A percentile compares a stretch with the other conserved stretches of the same genome.
phyloP scores from a whole-genome alignment of 2,888 invertebrate species.

The Zygogramma bicolorata region DNA sequence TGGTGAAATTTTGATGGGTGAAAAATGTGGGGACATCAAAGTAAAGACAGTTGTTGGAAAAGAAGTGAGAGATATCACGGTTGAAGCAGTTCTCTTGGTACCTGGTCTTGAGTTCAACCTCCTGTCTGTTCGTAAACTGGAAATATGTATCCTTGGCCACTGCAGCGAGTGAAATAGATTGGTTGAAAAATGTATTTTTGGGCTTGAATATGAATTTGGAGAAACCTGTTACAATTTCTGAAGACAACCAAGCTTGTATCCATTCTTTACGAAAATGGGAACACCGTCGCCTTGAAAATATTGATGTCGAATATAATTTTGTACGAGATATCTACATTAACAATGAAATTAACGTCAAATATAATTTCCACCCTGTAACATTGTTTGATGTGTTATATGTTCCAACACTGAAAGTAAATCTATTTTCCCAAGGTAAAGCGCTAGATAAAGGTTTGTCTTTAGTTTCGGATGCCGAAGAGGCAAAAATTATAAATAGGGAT shows the following conservation, averaged over 20 bases:
- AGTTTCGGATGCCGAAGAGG: slow-evolving; percentile 34
- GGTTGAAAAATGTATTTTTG: too few relatives aligned
- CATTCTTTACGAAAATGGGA: too few relatives aligned
- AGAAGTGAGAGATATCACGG: neutral
- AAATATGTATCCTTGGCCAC: too few relatives aligned
- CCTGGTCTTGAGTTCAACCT: neutral
- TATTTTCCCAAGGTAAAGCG: slow-evolving; percentile 44
- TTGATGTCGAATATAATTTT: too few relatives aligned
- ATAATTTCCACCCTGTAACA: slow-evolving; percentile 21
- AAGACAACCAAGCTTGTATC: too few relatives aligned
- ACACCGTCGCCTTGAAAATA: too few relatives aligned
- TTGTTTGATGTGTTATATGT: slow-evolving; percentile 44
- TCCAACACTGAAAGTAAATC: slow-evolving; percentile 43
- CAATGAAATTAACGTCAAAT: too few relatives aligned
- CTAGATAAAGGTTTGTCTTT: slow-evolving; percentile 44
- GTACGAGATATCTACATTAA: too few relatives aligned
- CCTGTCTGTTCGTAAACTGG: neutral
- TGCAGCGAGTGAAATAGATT: too few relatives aligned
- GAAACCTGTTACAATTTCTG: too few relatives aligned
- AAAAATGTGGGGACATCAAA: neutral
- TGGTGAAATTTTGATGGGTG: neutral
- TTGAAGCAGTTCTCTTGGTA: neutral
- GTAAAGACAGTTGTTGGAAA: neutral
- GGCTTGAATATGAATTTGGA: too few relatives aligned
- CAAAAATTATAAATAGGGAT: slow-evolving; percentile 31